Percentiles rank a stretch among this genome's conserved stretches.
Evolutionary conservation across 2,888 invertebrate species (phyloP).

Genomic region (Lamellibrachia satsuma): DNA sequence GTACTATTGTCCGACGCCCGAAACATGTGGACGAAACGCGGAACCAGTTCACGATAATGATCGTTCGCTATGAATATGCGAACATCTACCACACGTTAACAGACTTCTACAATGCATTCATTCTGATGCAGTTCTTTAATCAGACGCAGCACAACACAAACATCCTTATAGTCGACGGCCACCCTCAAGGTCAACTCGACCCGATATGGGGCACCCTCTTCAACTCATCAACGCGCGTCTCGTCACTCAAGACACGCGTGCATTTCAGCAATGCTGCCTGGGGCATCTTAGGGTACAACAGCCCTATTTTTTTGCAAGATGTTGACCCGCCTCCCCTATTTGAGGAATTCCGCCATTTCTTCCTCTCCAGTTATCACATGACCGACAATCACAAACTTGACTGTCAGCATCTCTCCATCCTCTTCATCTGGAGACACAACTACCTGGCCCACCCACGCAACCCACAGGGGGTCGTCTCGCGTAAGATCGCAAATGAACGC

Average conservation of each 20-base stretch:
- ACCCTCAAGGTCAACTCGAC: conserved; percentile 59
- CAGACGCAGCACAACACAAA: conserved; percentile 36
- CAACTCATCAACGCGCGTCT: conserved; percentile 49
- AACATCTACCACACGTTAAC: conserved; percentile 44
- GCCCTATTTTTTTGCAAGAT: conserved; percentile 52
- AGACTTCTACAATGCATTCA: conserved; percentile 45
- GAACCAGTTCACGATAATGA: conserved; percentile 21
- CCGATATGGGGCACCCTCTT: conserved; percentile 57
- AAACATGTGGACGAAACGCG: not conserved
- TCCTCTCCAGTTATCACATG: conserved; percentile 45
- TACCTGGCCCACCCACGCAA: conserved; percentile 64
- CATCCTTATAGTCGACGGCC: conserved; percentile 59
- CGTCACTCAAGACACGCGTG: conserved; percentile 44
- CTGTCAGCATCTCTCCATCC: conserved; percentile 52
- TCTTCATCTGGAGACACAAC: conserved; percentile 61
- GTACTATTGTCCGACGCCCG: not conserved
- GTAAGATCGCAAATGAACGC: conserved; percentile 62
- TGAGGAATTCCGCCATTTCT: conserved; percentile 58
- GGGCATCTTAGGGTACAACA: conserved; percentile 55
- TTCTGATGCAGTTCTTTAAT: conserved; percentile 44
- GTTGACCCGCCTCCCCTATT: conserved; percentile 48
- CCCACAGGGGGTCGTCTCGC: conserved; percentile 53
- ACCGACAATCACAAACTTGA: conserved; percentile 37
- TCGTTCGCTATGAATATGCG: conserved; percentile 39
- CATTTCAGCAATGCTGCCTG: conserved; percentile 35